Evolutionary conservation across 2,797 vertebrate species (phyloP), one percentile per base, ranked within the genome.

Genomic region (Nothura maculosa): DNA sequence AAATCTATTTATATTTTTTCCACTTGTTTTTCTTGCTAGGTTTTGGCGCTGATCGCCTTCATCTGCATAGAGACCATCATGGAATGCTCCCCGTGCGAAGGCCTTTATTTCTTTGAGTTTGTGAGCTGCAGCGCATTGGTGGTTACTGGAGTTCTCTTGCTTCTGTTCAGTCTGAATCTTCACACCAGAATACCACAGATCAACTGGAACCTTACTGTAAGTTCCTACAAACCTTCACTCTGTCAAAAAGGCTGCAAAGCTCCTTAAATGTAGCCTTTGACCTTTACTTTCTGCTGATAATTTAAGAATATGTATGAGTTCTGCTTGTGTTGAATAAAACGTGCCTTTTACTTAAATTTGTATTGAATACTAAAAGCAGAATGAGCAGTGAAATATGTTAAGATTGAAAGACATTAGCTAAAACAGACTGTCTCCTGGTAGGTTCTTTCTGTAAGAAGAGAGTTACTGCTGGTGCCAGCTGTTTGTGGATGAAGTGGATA

Each of bases 61-160:
- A 99, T 99, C 98, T 99, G 99, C 98, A 99, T 99, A 66, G 99
- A 99, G 98, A 99, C 99, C 30, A 98, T 99, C 97, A 99, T 99
- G 99, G 97, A 98, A 97, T 99, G 99, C 74, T 98, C 98, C 45
- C 99, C 99, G 3, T 99, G 99, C 3, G 98, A 99, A 94, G 99
- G 99, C 43, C 98, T 99, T 91, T 99, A 99, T 97, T 99, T 99
- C 97, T 99, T 99, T 15, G 99, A 99, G 98, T 99, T 99, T 89
- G 99, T 99, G 92, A 99, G 99, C 98, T 99, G 99, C 96, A 99
- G 99, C 89, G 98, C 98, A 8, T 98, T 98, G 42, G 98, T 99
- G 95, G 98, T 99, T 93, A 99, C 99, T 1, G 99, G 99, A 58
- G 98, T 98, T 91, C 98, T 99, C 84, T 98, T 99, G 92, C 96